Evolutionary conservation across 2,888 invertebrate species (phyloP).

Genomic region (Chloromyia formosa): DNA sequence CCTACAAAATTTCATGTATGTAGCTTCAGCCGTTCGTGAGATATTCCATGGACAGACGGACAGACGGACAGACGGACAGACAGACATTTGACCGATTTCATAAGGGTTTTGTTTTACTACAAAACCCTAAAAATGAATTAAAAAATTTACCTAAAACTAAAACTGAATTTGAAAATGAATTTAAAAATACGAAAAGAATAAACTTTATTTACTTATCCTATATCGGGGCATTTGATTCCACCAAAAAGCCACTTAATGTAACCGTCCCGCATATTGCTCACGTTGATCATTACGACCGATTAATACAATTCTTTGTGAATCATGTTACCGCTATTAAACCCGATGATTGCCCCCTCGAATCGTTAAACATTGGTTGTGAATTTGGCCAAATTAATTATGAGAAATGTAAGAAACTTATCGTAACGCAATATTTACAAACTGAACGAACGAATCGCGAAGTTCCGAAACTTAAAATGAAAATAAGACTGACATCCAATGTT

Average conservation of each 20-base stretch:
- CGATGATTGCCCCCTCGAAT: background rate
- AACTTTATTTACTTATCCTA: slow-evolving; percentile 12
- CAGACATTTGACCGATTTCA: no score
- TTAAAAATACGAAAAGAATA: background rate
- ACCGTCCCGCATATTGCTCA: background rate
- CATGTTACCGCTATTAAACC: background rate
- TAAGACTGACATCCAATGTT: slow-evolving; percentile 7
- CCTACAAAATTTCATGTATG: no score
- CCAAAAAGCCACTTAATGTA: slow-evolving; percentile 2
- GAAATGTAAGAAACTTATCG: background rate
- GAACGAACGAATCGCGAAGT: background rate
- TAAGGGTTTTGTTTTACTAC: no score
- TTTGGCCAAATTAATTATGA: background rate
- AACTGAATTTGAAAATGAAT: background rate
- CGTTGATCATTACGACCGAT: background rate
- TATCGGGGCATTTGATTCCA: slow-evolving; percentile 1
- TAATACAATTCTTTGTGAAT: background rate
- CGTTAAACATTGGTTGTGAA: slow-evolving; percentile 6
- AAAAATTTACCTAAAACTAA: no score
- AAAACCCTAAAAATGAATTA: no score
- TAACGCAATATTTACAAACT: background rate
- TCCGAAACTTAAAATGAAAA: slow-evolving; percentile 23
- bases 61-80: no score
- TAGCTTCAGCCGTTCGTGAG: no score
- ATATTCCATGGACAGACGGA: no score